phyloP scores from a whole-genome alignment of 2,113 vertebrate species.

The Megaceryle torquata region DNA sequence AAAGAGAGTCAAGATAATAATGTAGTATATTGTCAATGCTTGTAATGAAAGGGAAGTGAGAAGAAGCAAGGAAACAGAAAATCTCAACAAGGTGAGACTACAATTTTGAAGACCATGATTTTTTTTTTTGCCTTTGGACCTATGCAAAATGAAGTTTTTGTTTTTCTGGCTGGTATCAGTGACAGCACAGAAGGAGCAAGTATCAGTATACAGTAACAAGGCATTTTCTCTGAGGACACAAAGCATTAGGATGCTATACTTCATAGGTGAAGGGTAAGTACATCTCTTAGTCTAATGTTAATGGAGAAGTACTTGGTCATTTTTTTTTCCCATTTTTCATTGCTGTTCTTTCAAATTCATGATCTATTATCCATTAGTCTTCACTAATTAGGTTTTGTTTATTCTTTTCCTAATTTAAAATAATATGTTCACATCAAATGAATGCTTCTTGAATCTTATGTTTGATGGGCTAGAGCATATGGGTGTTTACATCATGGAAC shows the following conservation, averaged over 20 bases:
- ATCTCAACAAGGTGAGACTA: not conserved
- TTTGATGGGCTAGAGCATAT: not conserved
- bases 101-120: not conserved
- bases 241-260: not conserved
- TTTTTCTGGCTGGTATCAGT: not conserved
- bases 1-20: not conserved
- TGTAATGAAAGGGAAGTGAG: not conserved
- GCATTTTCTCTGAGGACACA: not conserved
- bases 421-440: accelerated
- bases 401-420: not conserved
- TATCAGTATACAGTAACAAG: not conserved
- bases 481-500: not conserved
- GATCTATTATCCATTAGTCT: not conserved
- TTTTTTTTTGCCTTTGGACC: not conserved
- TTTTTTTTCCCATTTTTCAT: not conserved
- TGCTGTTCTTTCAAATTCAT: not conserved
- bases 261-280: not conserved
- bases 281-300: not conserved
- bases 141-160: not conserved
- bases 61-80: not conserved
- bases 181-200: not conserved
- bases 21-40: not conserved
- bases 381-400: not conserved
- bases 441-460: not conserved
- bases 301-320: not conserved